Conservation (phyloP, 2,888 invertebrate genomes). For the Tanaodytes sp. region DNA sequence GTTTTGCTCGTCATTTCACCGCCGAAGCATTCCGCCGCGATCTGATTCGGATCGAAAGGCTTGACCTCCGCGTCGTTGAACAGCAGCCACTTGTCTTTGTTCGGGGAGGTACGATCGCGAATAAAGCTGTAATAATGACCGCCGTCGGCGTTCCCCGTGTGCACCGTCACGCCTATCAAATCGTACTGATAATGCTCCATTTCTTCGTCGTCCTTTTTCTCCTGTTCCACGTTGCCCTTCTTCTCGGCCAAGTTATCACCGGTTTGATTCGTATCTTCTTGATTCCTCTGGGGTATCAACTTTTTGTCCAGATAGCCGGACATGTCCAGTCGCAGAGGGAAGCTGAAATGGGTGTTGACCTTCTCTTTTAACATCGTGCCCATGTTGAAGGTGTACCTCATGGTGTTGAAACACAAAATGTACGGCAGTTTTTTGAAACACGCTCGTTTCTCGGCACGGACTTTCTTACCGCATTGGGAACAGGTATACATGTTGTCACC, state of each 20-base stretch:
- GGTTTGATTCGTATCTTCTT: conserved; percentile 74
- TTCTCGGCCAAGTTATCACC: conserved; percentile 44
- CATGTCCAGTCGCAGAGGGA: conserved; percentile 94
- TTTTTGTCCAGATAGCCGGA: conserved; percentile 95
- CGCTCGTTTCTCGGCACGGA: conserved; percentile 94
- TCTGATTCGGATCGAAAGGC: conserved; percentile 94
- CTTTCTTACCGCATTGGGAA: conserved; percentile 95
- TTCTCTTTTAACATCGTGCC: conserved; percentile 97
- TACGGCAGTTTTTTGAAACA: conserved; percentile 95
- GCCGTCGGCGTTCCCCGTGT: conserved; percentile 98
- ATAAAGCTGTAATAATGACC: conserved; percentile 98
- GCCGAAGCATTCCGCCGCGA: conserved; percentile 96
- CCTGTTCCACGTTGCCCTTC: conserved; percentile 71
- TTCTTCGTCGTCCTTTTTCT: conserved; percentile 72
- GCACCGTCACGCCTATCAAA: conserved; percentile 94
- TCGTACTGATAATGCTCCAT: conserved; percentile 87
- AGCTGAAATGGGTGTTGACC: conserved; percentile 97
- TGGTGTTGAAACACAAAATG: conserved; percentile 95
- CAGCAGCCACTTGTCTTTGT: conserved; percentile 91
- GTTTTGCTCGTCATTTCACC: conserved; percentile 99
- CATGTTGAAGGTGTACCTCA: conserved; percentile 91
- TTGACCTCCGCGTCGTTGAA: conserved; percentile 96
- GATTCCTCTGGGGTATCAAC: conserved; percentile 88
- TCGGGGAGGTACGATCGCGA: conserved; percentile 82
- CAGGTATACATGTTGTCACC: conserved; percentile 99